Conservation (phyloP, 2,113 vertebrate genomes). For the Phaetusa simplex region DNA sequence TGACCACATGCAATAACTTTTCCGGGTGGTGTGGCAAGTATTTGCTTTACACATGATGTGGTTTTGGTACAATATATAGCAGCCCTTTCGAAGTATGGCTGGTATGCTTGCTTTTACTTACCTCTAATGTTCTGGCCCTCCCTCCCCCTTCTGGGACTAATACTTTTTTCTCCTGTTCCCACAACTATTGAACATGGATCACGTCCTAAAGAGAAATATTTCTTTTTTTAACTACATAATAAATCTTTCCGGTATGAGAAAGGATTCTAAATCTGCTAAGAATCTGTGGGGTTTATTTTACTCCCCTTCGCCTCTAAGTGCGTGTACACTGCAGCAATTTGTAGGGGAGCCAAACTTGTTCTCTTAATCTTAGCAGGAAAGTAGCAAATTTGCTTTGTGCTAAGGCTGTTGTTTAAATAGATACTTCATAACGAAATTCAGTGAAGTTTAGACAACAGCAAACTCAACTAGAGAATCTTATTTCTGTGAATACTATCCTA, state of each 20-base stretch:
- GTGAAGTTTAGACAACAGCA: background rate
- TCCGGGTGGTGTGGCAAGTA: accelerated
- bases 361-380: background rate
- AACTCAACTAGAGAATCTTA: background rate
- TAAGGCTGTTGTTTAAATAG: background rate
- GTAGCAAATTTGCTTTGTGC: background rate
- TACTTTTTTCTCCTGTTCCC: background rate
- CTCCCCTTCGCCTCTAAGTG: accelerated
- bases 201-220: background rate
- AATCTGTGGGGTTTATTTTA: background rate
- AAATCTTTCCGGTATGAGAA: background rate
- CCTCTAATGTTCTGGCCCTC: background rate
- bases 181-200: background rate
- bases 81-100: background rate
- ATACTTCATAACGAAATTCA: background rate
- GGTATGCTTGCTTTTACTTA: background rate
- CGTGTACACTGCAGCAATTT: background rate
- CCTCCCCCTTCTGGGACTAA: background rate
- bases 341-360: background rate
- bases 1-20: background rate
- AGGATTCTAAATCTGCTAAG: background rate
- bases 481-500: background rate
- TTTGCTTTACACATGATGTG: background rate
- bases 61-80: background rate
- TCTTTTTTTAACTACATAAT: background rate